Percentiles rank a stretch among this genome's conserved stretches.
Conservation (phyloP, 2,888 invertebrate species). For the Odontocerum albicorne region DNA sequence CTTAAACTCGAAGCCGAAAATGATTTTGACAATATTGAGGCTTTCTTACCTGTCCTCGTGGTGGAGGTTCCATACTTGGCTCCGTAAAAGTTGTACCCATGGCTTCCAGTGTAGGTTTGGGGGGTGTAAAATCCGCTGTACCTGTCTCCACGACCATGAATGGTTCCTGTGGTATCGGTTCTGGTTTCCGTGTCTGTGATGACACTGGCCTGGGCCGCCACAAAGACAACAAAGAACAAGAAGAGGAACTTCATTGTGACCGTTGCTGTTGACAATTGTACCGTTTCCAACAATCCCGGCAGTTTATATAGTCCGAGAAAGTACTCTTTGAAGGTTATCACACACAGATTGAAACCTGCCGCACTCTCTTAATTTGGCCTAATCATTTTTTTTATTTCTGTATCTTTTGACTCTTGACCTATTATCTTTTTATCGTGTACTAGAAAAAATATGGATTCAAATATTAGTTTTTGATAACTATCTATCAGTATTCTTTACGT, state of each 20-base stretch:
- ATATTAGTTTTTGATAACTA: too few relatives aligned
- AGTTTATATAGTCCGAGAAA: slow-evolving; percentile 7
- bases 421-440: too few relatives aligned
- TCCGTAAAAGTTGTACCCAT: background rate
- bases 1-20: background rate
- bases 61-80: background rate
- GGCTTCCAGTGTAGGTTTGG: too few relatives aligned
- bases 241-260: slow-evolving; percentile 30
- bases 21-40: background rate
- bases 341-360: too few relatives aligned
- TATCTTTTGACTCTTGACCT: too few relatives aligned
- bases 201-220: slow-evolving; percentile 18
- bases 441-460: too few relatives aligned
- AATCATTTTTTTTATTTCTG: too few relatives aligned
- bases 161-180: background rate
- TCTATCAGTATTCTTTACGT: too few relatives aligned
- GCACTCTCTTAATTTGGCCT: too few relatives aligned
- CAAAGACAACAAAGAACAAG: slow-evolving; percentile 19
- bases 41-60: slow-evolving; percentile 1
- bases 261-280: slow-evolving; percentile 14
- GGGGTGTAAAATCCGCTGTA: too few relatives aligned
- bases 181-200: background rate
- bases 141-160: background rate
- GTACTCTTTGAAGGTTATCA: too few relatives aligned
- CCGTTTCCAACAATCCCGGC: background rate